These are phyloP conservation scores for Heliangelus exortis DNA, from an alignment of 2,797 vertebrate species.

Conservation along the genomic window DNA sequence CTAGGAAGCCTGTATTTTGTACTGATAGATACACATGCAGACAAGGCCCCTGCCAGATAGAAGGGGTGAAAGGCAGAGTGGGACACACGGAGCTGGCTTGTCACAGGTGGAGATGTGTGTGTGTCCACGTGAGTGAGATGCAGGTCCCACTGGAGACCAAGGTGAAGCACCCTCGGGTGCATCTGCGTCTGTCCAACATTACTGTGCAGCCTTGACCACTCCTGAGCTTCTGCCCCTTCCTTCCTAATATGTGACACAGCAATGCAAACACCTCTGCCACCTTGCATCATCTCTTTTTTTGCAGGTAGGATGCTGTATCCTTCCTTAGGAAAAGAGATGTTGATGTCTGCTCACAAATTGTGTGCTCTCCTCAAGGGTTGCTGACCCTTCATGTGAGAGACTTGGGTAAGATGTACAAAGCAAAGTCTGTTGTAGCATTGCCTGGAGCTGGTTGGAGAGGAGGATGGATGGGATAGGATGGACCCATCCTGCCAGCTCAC, in stretches of 20 bases:
- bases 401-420: not conserved
- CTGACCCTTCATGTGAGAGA: not conserved
- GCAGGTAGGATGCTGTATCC: not conserved
- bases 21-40: not conserved
- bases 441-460: not conserved
- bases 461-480: not conserved
- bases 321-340: not conserved
- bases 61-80: not conserved
- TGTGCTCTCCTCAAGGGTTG: not conserved
- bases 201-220: not conserved
- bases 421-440: not conserved
- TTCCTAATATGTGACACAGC: rapidly evolving
- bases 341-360: not conserved
- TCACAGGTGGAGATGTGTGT: not conserved
- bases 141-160: not conserved
- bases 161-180: not conserved
- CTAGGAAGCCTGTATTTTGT: slow-evolving; percentile 52
- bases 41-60: not conserved
- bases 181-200: not conserved
- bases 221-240: not conserved
- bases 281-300: not conserved
- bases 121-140: not conserved
- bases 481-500: not conserved
- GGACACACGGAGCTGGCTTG: not conserved
- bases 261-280: not conserved